Base-by-base conservation (phyloP, 2,888 invertebrate genomes). In the Dorcus hopei region DNA sequence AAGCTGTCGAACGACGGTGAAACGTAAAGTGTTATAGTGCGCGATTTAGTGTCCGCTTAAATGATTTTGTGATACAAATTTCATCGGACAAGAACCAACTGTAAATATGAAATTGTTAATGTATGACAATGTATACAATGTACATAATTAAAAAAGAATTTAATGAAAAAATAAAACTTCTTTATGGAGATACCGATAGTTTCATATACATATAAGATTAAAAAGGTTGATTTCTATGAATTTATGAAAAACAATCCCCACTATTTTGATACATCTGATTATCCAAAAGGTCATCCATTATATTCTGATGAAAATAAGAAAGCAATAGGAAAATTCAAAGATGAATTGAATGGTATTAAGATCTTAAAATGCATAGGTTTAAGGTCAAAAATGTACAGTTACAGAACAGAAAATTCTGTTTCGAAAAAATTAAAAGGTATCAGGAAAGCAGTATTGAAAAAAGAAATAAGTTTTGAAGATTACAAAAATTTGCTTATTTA, bases 311-410 rank as follows among this genome's bases (percentile, higher is more conserved):
- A 49, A 54, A 57, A 62, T 55, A 60, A 62, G 47, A 59, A 59
- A 59, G 38, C 52, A 23, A 42, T 62, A 54, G 55, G 57, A 19
- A 57, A 62, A 48, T 62, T 59, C 52, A 59, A 57, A 57, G 57
- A 59, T 54, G 59, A 59, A 52, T 47, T 57, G 45, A 59, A 62
- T 42, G 53, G 51, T 49, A 49, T 33, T 45, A 59, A 50, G 41
- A 59, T 57, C 16, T 49, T 51, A 51, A 47, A 53, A 52, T 62
- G 38, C 41, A 57, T 59, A 52, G 59, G 62, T 52, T 52, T 60
- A 54, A 47, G 52, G 51, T 58, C 58, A 58, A 62, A 60, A 62
- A 62, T 62, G 62, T 61, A 61, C 52, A 54, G 58, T 58, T 54
- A 61, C 52, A 58, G 54, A 61, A 54, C 61, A n/a, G 54, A 58